A percentile compares a stretch with the other conserved stretches of the same genome.
phyloP scores from a whole-genome alignment of 2,113 vertebrate species.

The Panthera uncia region DNA sequence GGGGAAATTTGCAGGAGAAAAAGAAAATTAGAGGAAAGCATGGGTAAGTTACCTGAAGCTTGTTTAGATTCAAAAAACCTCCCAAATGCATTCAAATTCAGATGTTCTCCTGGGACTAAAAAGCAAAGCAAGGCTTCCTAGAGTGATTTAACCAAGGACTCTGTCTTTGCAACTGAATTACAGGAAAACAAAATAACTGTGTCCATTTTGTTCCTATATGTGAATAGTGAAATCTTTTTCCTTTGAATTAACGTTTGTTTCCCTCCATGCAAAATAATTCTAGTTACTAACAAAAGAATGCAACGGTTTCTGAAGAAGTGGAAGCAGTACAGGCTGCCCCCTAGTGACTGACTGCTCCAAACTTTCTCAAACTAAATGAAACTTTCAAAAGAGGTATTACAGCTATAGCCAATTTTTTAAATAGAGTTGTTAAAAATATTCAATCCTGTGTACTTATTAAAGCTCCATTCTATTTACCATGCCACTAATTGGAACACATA shows the following conservation, averaged over 20 bases:
- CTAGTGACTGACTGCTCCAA: conserved; percentile 67
- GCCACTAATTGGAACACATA: not conserved
- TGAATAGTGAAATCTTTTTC: conserved; percentile 62
- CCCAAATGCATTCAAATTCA: conserved; percentile 51
- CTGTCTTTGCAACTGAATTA: conserved; percentile 58
- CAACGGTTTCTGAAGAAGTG: conserved; percentile 39
- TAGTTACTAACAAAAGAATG: conserved; percentile 64
- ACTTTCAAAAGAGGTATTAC: not conserved
- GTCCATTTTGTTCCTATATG: conserved; percentile 26
- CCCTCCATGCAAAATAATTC: conserved; percentile 64
- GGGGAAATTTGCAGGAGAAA: conserved; percentile 58
- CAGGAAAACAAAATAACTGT: conserved; percentile 55
- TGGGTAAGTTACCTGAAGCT: conserved; percentile 68
- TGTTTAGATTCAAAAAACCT: conserved; percentile 59
- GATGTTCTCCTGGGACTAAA: conserved; percentile 29
- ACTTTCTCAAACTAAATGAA: conserved; percentile 33
- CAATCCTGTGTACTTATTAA: not conserved
- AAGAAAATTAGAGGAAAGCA: conserved; percentile 54
- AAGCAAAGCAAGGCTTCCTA: conserved; percentile 34
- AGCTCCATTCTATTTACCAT: conserved; percentile 18
- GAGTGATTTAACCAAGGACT: conserved; percentile 53
- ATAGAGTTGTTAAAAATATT: conserved; percentile 30
- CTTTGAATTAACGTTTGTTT: conserved; percentile 68
- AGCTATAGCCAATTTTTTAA: conserved; percentile 1
- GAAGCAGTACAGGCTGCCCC: conserved; percentile 77